Conservation (phyloP, 2,113 vertebrate genomes). For the Microtus montanus region DNA sequence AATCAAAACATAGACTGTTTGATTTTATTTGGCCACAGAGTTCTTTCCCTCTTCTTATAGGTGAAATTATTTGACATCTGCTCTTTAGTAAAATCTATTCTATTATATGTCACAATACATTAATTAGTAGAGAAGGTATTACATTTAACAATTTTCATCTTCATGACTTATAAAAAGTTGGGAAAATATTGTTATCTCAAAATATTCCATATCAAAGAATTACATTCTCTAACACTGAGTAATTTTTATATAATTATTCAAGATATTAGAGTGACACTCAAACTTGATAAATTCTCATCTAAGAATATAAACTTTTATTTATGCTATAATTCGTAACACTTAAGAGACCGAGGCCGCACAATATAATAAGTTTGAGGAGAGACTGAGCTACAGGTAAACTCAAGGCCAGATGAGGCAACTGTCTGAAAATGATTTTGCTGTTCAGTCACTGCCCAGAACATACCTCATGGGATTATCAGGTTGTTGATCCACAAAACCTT, state of each 20-base stretch:
- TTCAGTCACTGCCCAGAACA: neutral
- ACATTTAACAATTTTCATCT: neutral
- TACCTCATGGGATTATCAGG: neutral
- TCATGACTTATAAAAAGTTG: neutral
- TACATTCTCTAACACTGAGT: neutral
- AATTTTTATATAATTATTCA: constrained; percentile 1
- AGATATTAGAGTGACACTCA: neutral
- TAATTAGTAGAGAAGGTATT: neutral
- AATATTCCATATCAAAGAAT: neutral
- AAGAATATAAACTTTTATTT: neutral
- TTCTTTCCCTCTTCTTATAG: neutral
- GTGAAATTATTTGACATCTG: neutral
- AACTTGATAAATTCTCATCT: neutral
- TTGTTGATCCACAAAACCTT: neutral
- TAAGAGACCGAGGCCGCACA: neutral
- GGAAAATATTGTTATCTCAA: neutral
- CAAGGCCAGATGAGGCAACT: neutral
- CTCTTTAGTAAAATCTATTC: neutral
- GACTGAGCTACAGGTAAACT: neutral
- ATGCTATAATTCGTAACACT: neutral
- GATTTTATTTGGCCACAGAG: neutral
- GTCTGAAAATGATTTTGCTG: neutral
- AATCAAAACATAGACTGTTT: neutral
- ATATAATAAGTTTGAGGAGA: neutral
- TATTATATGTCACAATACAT: neutral